Percentiles rank a stretch among this genome's conserved stretches.
These are phyloP conservation scores for Paramacrobiotus metropolitanus DNA, from an alignment of 1,140 invertebrate genomes.

Conservation along the genomic window DNA sequence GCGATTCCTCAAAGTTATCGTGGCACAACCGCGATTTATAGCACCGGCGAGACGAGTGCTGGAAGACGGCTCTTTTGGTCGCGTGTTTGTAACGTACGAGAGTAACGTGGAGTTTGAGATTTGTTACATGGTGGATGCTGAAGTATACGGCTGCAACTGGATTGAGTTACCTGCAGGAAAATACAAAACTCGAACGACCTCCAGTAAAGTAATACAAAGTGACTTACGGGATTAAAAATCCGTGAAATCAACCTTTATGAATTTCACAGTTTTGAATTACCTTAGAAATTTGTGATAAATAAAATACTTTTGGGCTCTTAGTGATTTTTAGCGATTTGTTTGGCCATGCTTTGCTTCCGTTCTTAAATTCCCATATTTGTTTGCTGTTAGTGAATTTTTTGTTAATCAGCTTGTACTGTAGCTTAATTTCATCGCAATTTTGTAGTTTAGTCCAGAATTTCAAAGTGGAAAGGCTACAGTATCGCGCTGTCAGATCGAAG, in stretches of 20 bases:
- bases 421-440: too few species aligned
- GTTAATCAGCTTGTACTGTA: too few species aligned
- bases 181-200: slow-evolving; percentile 38
- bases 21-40: slow-evolving; percentile 60
- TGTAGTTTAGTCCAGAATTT: too few species aligned
- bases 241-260: too few species aligned
- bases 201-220: slow-evolving; percentile 6
- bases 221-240: too few species aligned
- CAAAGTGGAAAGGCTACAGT: slow-evolving; percentile 12
- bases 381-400: too few species aligned
- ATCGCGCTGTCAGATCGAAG: slow-evolving; percentile 76
- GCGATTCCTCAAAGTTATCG: slow-evolving; percentile 69
- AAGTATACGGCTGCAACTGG: slow-evolving; percentile 84
- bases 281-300: too few species aligned
- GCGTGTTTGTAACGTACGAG: slow-evolving; percentile 57
- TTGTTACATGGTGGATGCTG: slow-evolving; percentile 19
- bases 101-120: slow-evolving; percentile 96
- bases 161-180: slow-evolving; percentile 59
- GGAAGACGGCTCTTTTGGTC: slow-evolving; percentile 32
- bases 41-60: slow-evolving; percentile 57
- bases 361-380: too few species aligned
- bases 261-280: too few species aligned
- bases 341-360: too few species aligned
- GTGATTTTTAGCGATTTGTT: too few species aligned
- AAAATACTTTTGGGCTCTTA: too few species aligned